Evolutionary conservation across 37 sponge, comb jelly and placozoan genomes (phyloP).

Genomic region (Mnemiopsis leidyi): DNA sequence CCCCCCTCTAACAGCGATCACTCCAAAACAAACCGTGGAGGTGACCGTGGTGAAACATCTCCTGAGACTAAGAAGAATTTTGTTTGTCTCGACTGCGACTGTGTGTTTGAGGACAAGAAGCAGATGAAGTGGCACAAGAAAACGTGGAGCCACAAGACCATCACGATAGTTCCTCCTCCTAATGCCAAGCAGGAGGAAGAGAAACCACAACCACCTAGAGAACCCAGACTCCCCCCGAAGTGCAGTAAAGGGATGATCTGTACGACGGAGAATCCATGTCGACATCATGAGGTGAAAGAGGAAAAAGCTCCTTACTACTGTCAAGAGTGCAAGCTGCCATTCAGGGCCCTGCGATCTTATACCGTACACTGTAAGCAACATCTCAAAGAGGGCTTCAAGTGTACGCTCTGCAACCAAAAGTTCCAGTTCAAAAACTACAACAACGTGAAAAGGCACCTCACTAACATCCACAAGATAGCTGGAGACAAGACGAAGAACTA

Average conservation of each 20-base stretch:
- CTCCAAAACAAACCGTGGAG: background rate
- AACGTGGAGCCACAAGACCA: conserved; percentile 36
- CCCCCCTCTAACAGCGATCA: background rate
- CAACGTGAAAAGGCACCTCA: conserved; percentile 55
- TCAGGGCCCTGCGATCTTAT: conserved; percentile 48
- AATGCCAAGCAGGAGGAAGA: background rate
- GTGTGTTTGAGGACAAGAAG: conserved; percentile 41
- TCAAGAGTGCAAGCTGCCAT: conserved; percentile 34
- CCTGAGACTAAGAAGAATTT: conserved; percentile 9
- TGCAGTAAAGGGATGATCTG: conserved; percentile 30
- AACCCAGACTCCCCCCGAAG: conserved; percentile 10
- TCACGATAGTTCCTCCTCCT: conserved; percentile 52
- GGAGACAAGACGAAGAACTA: conserved; percentile 49
- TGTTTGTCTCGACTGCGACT: conserved; percentile 63
- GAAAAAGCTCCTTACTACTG: conserved; percentile 47
- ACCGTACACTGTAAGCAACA: conserved; percentile 64
- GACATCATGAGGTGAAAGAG: conserved; percentile 8
- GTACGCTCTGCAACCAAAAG: conserved; percentile 59
- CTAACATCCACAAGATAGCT: conserved; percentile 46
- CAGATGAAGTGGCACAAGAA: conserved; percentile 54
- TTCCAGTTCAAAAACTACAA: conserved; percentile 63
- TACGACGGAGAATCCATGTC: background rate
- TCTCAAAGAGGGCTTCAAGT: conserved; percentile 55
- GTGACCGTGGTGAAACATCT: background rate
- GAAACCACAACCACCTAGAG: conserved; percentile 16